Evolutionary conservation across 2,888 invertebrate genomes (phyloP), one percentile per base, ranked within the genome.

Genomic region (Phorcus lineatus): DNA sequence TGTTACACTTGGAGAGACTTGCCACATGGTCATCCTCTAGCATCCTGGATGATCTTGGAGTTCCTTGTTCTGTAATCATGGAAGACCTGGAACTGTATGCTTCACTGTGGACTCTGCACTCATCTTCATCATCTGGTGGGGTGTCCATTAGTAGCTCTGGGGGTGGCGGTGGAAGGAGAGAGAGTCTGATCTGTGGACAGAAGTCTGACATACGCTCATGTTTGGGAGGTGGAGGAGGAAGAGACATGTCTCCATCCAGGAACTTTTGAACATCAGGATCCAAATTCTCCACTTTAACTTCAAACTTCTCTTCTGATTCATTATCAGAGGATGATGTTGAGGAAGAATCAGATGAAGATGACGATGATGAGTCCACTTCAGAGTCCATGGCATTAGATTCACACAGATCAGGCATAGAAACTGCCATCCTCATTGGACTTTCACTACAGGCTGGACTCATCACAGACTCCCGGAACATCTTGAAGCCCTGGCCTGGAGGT

Each of bases 321-420:
- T 70, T 36, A 31, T 70, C 40, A 31, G 28, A 3, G 36, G 70
- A 70, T 70, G 40, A 70, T 19, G 70, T 36, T 2, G 67, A 67
- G 13, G 67, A 67, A 7, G 36, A 70, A 4, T 31, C 28, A n/a
- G 70, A 70, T 36, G 70, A 70, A 11, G 28, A 11, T 0, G 36
- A 13, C 7, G 28, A 28, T 19, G 28, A 28, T 70, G 16, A 17
- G 13, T 31, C 36, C 3, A 40, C 70, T 70, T 36, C 16, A 36
- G 16, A 17, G 16, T 31, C 36, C 19, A 40, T 36, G 28, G 24
- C 19, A 36, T 36, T 40, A 40, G 70, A 19, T 36, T 70, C 70
- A 70, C 70, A 70, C 70, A 70, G 40, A 40, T 70, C 70, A 40
- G 70, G 70, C 70, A 70, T 70, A 6, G 70, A 70, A n/a, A 31